Percentiles rank a stretch among this genome's conserved stretches.
phyloP scores from a whole-genome alignment of 1,140 invertebrate genomes.

The Bicyclus anynana region DNA sequence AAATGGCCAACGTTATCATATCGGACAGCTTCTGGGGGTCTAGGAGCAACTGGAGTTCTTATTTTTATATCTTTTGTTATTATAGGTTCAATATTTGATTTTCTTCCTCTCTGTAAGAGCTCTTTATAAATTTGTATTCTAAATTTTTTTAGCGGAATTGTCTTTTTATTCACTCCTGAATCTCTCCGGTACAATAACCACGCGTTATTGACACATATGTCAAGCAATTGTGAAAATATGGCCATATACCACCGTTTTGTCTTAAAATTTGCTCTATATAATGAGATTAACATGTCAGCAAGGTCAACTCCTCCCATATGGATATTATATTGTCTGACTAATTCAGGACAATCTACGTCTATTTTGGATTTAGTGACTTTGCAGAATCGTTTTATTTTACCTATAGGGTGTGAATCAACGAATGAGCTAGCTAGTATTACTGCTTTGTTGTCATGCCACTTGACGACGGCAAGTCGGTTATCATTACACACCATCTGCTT shows the following conservation, averaged over 20 bases:
- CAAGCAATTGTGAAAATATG: background rate
- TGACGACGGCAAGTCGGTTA: conserved; percentile 17
- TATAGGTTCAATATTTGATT: too few species aligned
- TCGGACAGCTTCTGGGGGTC: too few species aligned
- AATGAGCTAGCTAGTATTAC: conserved; percentile 16
- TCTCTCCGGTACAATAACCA: background rate
- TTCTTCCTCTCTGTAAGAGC: too few species aligned
- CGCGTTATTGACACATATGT: background rate
- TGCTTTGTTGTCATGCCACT: conserved; percentile 30
- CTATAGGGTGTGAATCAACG: background rate
- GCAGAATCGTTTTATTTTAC: background rate
- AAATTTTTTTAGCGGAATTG: too few species aligned
- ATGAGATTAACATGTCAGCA: conserved; percentile 1
- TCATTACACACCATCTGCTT: conserved; percentile 21
- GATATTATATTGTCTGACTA: background rate
- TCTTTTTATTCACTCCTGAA: too few species aligned
- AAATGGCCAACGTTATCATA: too few species aligned
- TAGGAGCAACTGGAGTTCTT: too few species aligned
- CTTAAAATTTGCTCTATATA: background rate
- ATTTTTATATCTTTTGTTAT: too few species aligned
- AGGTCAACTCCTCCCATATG: background rate
- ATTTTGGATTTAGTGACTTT: background rate
- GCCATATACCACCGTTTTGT: conserved; percentile 1
- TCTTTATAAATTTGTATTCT: too few species aligned
- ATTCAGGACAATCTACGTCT: background rate